Base-by-base conservation (phyloP, 2,888 invertebrate species). In the Crossocerus cetratus region DNA sequence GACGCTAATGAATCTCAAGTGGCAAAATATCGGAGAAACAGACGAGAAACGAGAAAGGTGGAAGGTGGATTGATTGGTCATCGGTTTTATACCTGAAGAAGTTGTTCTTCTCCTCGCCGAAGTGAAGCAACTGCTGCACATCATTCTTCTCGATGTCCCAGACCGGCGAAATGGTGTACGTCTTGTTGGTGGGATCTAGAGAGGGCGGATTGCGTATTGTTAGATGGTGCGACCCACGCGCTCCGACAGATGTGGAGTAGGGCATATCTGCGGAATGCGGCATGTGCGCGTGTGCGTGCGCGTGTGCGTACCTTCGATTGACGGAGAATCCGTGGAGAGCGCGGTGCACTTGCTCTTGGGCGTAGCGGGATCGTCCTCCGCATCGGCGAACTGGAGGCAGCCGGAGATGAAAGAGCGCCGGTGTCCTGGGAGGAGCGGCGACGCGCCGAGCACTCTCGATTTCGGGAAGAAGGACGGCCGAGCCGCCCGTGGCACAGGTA, bases 381-480 rank as follows among this genome's bases (percentile, higher is more conserved):
- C 60, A 59, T 80, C 74, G 59, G 75, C 70, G 58, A 81, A 79
- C 20, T 77, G 76, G 60, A 74, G 58, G 60, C 72, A 77, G 54
- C 76, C 77, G 44, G 82, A 69, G 5, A 81, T 45, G 21, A 77
- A 57, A 1, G 83, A 76, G 18, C 76, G 83, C 4, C 83, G 78
- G 16, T 72, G 75, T 44, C 74, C 80, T 14, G 79, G 63, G 3
- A 73, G 49, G 3, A 80, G 69, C 4, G 74, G 42, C 63, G 84
- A 73, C 11, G 80, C 70, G 16, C 78, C 81, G 23, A 84, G 72
- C 21, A 83, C 69, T 73, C 85, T 83, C 22, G 86, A 80, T 75
- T 89, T 89, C 18, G 87, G 86, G 59, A 88, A 84, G 68, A 89
- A 86, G 64, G 88, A 88, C 57, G 88, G 87, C 49, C 87, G 74